Evolutionary conservation across 2,888 invertebrate species (phyloP).

Genomic region (Amblyjoppa fuscipennis): DNA sequence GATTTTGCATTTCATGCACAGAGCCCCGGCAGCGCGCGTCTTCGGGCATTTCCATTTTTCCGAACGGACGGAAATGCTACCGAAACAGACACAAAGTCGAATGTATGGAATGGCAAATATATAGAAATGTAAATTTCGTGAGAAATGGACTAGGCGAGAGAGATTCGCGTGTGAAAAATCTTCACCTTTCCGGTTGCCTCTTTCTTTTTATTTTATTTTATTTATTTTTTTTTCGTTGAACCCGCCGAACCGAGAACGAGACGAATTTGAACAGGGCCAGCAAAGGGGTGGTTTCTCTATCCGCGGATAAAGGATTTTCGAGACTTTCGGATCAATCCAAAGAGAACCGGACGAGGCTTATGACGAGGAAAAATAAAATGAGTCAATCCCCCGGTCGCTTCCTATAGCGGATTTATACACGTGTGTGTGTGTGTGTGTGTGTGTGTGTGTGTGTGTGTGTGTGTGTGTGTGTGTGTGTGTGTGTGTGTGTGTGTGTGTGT

Average conservation of each 20-base stretch:
- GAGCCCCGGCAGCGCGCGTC: not conserved
- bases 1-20: slow-evolving; percentile 33
- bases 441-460: not conserved
- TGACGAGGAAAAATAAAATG: slow-evolving; percentile 54
- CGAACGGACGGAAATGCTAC: not conserved
- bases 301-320: slow-evolving; percentile 13
- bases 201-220: not conserved
- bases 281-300: not conserved
- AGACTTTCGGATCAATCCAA: slow-evolving; percentile 20
- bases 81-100: slow-evolving; percentile 12
- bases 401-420: not conserved
- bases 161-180: slow-evolving; percentile 6
- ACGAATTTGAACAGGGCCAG: slow-evolving; percentile 8
- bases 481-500: too few species aligned
- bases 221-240: not conserved
- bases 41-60: slow-evolving; percentile 38
- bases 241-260: not conserved
- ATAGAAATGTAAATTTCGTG: slow-evolving; percentile 23
- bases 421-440: slow-evolving; percentile 5
- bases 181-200: not conserved
- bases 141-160: slow-evolving; percentile 22
- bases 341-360: slow-evolving; percentile 28
- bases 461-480: too few species aligned
- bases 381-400: not conserved
- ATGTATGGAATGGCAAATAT: slow-evolving; percentile 18